phyloP scores from a whole-genome alignment of 2,113 vertebrate genomes.

The Macaca mulatta region DNA sequence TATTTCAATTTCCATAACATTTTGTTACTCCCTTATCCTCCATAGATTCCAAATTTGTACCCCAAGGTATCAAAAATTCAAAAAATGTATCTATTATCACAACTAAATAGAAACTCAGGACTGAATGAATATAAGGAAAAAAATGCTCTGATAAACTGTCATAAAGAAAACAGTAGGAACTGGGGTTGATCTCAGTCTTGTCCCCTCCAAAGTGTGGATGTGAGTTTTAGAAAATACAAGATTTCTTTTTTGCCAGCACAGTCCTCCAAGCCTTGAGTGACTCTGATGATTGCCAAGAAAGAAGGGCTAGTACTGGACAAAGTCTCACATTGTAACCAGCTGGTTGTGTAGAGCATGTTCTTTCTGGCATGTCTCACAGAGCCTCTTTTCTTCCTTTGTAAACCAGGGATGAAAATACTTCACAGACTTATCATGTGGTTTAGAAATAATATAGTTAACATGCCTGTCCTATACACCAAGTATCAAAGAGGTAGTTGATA shows the following conservation, averaged over 20 bases:
- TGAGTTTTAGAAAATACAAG: neutral
- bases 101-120: neutral
- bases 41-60: neutral
- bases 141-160: neutral
- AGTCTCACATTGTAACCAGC: neutral
- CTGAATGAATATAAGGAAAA: neutral
- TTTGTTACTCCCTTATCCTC: neutral
- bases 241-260: neutral
- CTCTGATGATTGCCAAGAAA: neutral
- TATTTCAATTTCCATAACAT: neutral
- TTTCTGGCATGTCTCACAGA: neutral
- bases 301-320: accelerated
- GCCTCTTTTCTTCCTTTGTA: neutral
- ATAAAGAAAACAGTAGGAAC: neutral
- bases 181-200: neutral
- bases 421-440: neutral
- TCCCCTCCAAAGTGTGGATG: accelerated
- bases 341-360: neutral
- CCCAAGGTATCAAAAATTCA: neutral
- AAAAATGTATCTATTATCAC: neutral
- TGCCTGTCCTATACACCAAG: neutral
- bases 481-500: neutral
- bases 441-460: neutral
- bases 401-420: neutral
- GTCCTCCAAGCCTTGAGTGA: neutral